A percentile compares a stretch with the other conserved stretches of the same genome.
phyloP scores from a whole-genome alignment of 2,113 vertebrate species.

The Burhinus oedicnemus region DNA sequence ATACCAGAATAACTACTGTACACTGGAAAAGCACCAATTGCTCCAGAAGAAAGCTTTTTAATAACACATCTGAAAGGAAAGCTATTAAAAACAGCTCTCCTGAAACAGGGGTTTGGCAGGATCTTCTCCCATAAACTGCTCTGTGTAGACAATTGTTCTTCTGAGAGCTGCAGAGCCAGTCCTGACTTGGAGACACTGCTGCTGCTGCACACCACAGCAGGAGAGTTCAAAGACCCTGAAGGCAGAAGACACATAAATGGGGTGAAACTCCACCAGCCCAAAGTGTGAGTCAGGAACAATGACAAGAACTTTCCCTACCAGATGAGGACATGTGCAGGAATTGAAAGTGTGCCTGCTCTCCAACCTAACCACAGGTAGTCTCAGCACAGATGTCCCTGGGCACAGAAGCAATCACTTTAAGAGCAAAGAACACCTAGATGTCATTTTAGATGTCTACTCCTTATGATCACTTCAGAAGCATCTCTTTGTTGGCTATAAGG shows the following conservation, averaged over 20 bases:
- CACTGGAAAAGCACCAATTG: background rate
- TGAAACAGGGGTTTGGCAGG: background rate
- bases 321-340: background rate
- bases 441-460: background rate
- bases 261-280: background rate
- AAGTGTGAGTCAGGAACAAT: background rate
- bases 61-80: slow-evolving; percentile 6
- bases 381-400: background rate
- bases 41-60: slow-evolving; percentile 20
- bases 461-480: background rate
- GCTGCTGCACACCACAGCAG: background rate
- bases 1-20: background rate
- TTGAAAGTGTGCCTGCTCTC: background rate
- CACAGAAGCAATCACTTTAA: background rate
- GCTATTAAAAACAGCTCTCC: background rate
- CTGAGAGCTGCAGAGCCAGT: background rate
- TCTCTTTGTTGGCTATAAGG: background rate
- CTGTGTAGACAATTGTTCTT: background rate
- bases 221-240: background rate
- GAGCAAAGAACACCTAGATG: background rate
- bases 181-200: background rate
- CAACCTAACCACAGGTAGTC: background rate
- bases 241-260: background rate
- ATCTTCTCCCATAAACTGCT: background rate
- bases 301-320: slow-evolving; percentile 28